Percentiles rank a stretch among this genome's conserved stretches.
These are phyloP conservation scores for Uria aalge DNA, from an alignment of 2,113 vertebrate genomes.

Conservation along the genomic window DNA sequence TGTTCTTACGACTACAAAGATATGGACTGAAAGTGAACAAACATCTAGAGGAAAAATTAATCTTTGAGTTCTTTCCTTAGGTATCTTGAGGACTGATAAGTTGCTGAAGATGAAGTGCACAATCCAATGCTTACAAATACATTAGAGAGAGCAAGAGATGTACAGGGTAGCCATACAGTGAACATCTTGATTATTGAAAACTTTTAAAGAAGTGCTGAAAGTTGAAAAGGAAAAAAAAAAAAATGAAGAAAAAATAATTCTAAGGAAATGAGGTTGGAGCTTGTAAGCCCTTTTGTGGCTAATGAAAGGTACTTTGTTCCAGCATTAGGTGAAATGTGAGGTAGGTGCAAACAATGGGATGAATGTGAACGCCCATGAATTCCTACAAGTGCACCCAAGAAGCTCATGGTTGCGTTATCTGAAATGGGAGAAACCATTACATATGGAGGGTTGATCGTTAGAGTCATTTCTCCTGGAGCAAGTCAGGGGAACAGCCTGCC, in stretches of 20 bases:
- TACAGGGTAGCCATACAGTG: not conserved
- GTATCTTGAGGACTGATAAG: not conserved
- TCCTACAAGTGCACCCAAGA: not conserved
- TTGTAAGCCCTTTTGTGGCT: not conserved
- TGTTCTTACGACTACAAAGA: not conserved
- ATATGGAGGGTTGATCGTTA: not conserved
- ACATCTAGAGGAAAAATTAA: not conserved
- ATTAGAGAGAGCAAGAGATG: not conserved
- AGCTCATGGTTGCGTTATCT: accelerated
- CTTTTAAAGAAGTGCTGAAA: not conserved
- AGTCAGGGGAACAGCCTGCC: not conserved
- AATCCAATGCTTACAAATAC: not conserved
- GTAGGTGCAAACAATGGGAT: not conserved
- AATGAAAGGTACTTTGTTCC: not conserved
- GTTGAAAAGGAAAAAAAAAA: not conserved
- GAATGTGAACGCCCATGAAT: not conserved
- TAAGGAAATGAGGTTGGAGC: not conserved
- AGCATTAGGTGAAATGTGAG: not conserved
- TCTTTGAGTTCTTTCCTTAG: not conserved
- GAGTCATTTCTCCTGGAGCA: not conserved
- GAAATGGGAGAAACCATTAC: accelerated
- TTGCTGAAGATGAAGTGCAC: not conserved
- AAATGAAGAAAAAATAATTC: too few relatives aligned
- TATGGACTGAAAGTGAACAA: not conserved
- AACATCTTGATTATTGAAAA: not conserved